A percentile compares a stretch with the other conserved stretches of the same genome.
These are phyloP conservation scores for Melanostigma gelatinosum DNA, from an alignment of 2,113 vertebrate species.

Conservation along the genomic window DNA sequence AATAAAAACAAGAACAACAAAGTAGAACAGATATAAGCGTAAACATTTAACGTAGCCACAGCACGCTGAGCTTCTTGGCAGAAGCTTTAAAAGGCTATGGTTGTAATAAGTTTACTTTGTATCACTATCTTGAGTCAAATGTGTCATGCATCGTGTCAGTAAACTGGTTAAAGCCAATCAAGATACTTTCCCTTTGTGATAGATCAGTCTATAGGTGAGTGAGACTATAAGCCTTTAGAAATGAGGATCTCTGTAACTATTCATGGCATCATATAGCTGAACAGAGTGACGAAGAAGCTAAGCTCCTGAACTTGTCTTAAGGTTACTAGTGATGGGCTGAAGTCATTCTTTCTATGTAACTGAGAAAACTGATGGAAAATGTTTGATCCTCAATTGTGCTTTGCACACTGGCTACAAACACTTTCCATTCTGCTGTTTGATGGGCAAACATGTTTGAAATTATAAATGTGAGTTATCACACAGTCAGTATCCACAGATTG, in stretches of 20 bases:
- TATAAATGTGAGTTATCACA: constrained; percentile 21
- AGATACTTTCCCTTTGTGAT: background rate
- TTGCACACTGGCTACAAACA: constrained; percentile 18
- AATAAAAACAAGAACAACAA: too few relatives aligned
- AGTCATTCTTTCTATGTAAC: background rate
- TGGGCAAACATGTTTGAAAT: constrained; percentile 42
- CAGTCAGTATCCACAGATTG: constrained; percentile 17
- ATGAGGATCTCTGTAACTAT: background rate
- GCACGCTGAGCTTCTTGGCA: background rate
- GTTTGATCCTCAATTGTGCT: constrained; percentile 33
- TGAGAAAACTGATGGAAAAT: constrained; percentile 14
- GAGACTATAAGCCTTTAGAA: background rate
- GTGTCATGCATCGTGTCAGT: background rate
- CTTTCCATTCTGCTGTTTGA: constrained; percentile 8
- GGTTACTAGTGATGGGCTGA: background rate
- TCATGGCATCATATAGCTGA: background rate
- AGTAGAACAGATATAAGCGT: too few relatives aligned
- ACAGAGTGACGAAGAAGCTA: background rate
- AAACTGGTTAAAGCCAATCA: background rate
- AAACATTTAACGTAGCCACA: background rate
- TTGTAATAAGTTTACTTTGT: background rate
- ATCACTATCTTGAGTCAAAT: background rate
- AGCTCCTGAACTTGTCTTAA: constrained; percentile 2
- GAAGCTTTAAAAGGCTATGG: background rate
- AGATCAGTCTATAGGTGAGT: background rate